A percentile compares a stretch with the other conserved stretches of the same genome.
Conservation (phyloP, 2,888 invertebrate genomes). For the Drosophila meridionalis region DNA sequence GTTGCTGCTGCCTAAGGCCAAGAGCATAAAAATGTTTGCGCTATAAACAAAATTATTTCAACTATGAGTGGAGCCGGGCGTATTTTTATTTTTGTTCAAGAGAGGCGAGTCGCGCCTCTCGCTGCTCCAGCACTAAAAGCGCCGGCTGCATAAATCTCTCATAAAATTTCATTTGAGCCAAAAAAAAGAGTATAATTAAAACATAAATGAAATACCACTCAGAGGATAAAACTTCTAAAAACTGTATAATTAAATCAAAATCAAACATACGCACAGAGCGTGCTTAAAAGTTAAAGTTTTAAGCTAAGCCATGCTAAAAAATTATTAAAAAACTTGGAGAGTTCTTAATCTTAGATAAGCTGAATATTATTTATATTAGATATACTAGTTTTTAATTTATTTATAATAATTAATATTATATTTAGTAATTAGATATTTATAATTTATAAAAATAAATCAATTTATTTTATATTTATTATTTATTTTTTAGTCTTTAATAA, state of each 20-base stretch:
- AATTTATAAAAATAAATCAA: too few relatives aligned
- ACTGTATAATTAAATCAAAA: conserved; percentile 37
- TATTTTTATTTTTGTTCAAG: conserved; percentile 5
- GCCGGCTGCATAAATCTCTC: conserved; percentile 38
- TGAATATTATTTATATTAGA: not conserved
- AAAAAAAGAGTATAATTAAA: conserved; percentile 4
- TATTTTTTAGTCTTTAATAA: too few relatives aligned
- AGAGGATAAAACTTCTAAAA: conserved; percentile 6
- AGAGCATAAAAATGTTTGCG: conserved; percentile 48
- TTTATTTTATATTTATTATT: too few relatives aligned
- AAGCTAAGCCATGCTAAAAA: not conserved
- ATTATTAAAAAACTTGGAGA: not conserved
- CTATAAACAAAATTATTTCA: conserved; percentile 61
- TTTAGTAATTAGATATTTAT: too few relatives aligned
- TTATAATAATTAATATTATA: not conserved
- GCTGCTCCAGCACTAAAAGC: conserved; percentile 36
- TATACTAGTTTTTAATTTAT: not conserved
- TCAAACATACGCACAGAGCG: not conserved
- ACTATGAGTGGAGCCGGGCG: conserved; percentile 33
- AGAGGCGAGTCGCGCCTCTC: conserved; percentile 10
- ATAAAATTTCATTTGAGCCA: conserved; percentile 37
- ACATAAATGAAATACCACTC: conserved; percentile 9
- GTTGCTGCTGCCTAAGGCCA: conserved; percentile 24
- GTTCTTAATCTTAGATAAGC: not conserved
- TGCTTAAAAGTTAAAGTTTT: not conserved